Conservation (phyloP, 2,797 vertebrate species). For the Prunella strophiata region DNA sequence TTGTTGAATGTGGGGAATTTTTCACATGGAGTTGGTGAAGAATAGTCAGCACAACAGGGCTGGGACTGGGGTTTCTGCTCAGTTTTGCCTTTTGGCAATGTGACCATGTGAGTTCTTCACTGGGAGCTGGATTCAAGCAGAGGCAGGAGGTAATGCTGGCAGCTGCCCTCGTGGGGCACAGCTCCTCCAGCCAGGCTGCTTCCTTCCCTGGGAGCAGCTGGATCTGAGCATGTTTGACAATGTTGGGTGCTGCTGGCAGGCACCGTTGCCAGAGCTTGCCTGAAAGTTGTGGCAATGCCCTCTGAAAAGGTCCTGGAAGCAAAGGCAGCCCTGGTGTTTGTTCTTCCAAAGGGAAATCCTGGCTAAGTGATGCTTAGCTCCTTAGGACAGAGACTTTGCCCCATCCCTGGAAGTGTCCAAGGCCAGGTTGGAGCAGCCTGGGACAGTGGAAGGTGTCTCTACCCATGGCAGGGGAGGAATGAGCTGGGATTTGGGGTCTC, state of each 20-base stretch:
- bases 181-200: not conserved
- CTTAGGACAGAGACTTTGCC: not conserved
- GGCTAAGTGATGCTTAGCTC: not conserved
- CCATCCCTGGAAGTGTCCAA: not conserved
- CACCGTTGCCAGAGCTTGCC: not conserved
- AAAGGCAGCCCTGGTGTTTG: rapidly evolving
- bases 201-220: not conserved
- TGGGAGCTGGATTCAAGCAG: not conserved
- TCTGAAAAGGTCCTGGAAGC: not conserved
- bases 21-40: not conserved
- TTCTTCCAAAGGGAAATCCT: not conserved
- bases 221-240: rapidly evolving
- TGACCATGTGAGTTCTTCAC: not conserved
- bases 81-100: not conserved
- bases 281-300: not conserved
- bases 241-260: not conserved
- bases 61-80: not conserved
- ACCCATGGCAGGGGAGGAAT: no score
- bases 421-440: not conserved
- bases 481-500: not conserved
- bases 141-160: not conserved
- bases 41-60: slow-evolving; percentile 14
- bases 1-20: slow-evolving; percentile 36
- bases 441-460: not conserved
- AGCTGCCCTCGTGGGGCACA: not conserved